Base-by-base conservation (phyloP, 2,888 invertebrate genomes). In the Napeogenes sylphis region DNA sequence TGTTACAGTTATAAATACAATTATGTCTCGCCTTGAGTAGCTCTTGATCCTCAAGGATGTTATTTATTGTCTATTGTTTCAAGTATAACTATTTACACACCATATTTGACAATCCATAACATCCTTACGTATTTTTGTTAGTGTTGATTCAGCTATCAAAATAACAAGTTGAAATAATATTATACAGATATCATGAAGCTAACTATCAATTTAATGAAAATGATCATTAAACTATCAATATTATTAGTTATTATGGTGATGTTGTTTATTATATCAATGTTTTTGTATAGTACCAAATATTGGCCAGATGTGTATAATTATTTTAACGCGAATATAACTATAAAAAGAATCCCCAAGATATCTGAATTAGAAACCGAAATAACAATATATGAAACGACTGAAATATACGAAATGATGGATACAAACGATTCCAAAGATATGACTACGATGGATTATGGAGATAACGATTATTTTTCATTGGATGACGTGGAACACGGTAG, bases 301-400 rank as follows among this genome's bases (percentile, higher is more conserved):
- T 90, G 88, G 90, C 84, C 84, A 0, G 90, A 90, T 68, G 69
- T 89, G 0, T 82, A 90, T 55, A 87, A 81, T 61, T 90, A 89
- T 61, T 75, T 87, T 10, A 83, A 85, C 51, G 82, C 85, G 0
- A 88, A 90, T 68, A 84, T 90, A 38, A 90, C 89, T 0, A 88
- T 90, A 46, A 86, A 81, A 70, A 75, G 82, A 45, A 88, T 90
- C 68, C 84, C 86, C 0, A 87, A 83, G 2, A 68, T 89, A 68
- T 83, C 84, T 0, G 89, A 90, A 73, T 64, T 90, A 2, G 78
- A 85, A 13, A 82, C 30, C 21, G 8, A 80, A 0, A 61, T 79
- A 0, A 61, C 80, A 2, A 77, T 81, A 68, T 71, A 78, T 2
- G 79, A 78, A 45, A 78, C 76, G 0, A 84, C 83, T 3, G 85